These are phyloP conservation scores for Notothenia rossii DNA, from an alignment of 2,113 vertebrate species.

Conservation along the genomic window DNA sequence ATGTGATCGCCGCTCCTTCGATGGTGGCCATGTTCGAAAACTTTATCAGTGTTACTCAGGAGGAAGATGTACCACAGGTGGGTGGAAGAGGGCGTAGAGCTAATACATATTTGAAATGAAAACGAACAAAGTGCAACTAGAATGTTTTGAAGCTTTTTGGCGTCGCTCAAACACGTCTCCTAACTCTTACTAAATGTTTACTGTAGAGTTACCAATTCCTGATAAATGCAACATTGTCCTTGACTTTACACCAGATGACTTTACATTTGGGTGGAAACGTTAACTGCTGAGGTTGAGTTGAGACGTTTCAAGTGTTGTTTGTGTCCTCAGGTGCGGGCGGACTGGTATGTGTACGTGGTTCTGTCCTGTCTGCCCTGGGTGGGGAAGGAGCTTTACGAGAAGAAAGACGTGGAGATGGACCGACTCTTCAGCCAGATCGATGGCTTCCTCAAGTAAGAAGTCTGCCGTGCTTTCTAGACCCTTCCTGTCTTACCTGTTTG, in stretches of 20 bases:
- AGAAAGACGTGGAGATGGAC: slow-evolving; percentile 99
- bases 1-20: slow-evolving; percentile 97
- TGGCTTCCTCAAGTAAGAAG: slow-evolving; percentile 93
- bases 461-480: background rate
- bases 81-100: background rate
- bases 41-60: slow-evolving; percentile 95
- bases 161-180: background rate
- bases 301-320: background rate
- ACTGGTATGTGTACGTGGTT: slow-evolving; percentile 97
- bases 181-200: background rate
- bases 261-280: too few species aligned
- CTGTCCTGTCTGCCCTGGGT: slow-evolving; percentile 97
- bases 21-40: slow-evolving; percentile 99
- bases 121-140: background rate
- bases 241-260: too few species aligned
- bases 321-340: slow-evolving; percentile 89
- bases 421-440: slow-evolving; percentile 94
- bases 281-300: too few species aligned
- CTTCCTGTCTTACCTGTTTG: background rate
- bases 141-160: background rate
- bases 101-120: background rate
- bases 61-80: slow-evolving; percentile 98
- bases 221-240: background rate
- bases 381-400: slow-evolving; percentile 97
- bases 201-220: background rate